Percentiles rank a stretch among this genome's conserved stretches.
Conservation (phyloP, 2,797 vertebrate species). For the Podargus strigoides region DNA sequence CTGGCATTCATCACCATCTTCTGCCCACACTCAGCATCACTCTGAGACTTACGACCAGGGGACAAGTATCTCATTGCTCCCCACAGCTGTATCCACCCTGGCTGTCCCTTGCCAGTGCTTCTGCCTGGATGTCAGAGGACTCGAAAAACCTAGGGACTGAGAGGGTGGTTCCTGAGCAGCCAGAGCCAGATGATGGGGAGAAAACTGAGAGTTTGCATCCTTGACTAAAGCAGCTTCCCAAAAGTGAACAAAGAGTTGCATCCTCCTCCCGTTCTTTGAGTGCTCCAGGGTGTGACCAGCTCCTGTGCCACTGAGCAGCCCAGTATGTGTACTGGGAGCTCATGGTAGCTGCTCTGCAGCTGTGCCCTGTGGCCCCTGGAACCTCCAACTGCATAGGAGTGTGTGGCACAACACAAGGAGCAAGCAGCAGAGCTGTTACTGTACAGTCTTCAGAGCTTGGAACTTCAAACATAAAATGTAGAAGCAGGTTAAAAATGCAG, state of each 20-base stretch:
- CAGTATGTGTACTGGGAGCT: fast-evolving
- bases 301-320: background rate
- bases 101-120: background rate
- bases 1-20: background rate
- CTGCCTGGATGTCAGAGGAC: fast-evolving
- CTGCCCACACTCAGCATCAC: background rate
- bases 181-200: background rate
- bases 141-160: background rate
- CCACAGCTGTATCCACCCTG: background rate
- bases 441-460: background rate
- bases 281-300: background rate
- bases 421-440: background rate
- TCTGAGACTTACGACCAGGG: background rate
- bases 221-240: background rate
- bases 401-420: background rate
- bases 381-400: background rate
- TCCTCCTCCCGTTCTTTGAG: background rate
- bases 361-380: background rate
- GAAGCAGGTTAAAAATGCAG: background rate
- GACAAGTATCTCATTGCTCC: background rate
- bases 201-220: background rate
- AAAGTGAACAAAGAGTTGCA: background rate
- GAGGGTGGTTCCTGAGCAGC: background rate
- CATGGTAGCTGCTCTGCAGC: fast-evolving
- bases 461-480: background rate